These are phyloP conservation scores for Drosophila cognata DNA, from an alignment of 2,888 invertebrate species.

Conservation along the genomic window DNA sequence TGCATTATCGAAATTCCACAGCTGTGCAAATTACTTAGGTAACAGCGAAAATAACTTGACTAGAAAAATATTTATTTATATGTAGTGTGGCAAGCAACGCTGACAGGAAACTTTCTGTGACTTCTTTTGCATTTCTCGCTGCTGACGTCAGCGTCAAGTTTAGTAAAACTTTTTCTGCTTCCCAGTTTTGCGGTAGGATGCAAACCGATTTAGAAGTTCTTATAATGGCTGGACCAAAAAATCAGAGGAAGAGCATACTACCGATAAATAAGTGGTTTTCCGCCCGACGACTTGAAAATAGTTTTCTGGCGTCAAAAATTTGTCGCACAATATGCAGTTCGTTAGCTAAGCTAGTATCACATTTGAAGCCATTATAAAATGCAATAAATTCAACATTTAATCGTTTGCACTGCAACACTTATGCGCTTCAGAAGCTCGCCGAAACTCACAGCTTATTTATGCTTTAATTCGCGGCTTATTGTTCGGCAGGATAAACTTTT, in stretches of 20 bases:
- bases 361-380: neutral
- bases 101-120: constrained; percentile 54
- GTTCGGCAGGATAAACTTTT: constrained; percentile 16
- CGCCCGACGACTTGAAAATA: constrained; percentile 15
- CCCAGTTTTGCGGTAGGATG: constrained; percentile 40
- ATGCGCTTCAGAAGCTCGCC: neutral
- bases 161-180: constrained; percentile 53
- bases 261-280: constrained; percentile 33
- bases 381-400: neutral
- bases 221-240: constrained; percentile 26
- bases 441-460: neutral
- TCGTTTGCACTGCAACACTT: neutral
- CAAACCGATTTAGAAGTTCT: constrained; percentile 56
- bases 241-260: constrained; percentile 8
- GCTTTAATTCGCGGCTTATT: neutral
- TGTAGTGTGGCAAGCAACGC: neutral
- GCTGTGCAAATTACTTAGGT: constrained; percentile 46
- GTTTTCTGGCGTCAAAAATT: constrained; percentile 15
- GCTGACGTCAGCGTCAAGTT: constrained; percentile 56
- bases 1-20: constrained; percentile 40
- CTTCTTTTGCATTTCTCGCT: constrained; percentile 43
- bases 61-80: constrained; percentile 58
- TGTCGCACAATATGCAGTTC: neutral
- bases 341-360: neutral
- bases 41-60: constrained; percentile 49